Conservation (phyloP, 2,888 invertebrate species). For the Nebria salina region DNA sequence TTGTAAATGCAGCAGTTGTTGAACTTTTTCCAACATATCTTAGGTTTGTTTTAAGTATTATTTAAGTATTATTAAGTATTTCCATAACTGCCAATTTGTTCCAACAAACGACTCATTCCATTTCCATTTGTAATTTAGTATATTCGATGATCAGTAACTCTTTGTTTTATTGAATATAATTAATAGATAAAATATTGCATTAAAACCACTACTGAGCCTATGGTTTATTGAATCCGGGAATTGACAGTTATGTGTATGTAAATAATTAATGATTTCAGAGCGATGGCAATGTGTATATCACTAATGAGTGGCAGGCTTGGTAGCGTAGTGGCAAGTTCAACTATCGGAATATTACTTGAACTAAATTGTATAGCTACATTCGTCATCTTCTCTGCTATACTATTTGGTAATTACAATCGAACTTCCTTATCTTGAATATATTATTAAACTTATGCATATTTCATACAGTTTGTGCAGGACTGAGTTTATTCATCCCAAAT, state of each 20-base stretch:
- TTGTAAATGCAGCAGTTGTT: slow-evolving; percentile 54
- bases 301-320: slow-evolving; percentile 39
- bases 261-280: slow-evolving; percentile 28
- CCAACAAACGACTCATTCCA: no score
- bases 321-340: slow-evolving; percentile 36
- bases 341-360: slow-evolving; percentile 37
- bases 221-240: no score
- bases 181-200: no score
- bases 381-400: slow-evolving; percentile 21
- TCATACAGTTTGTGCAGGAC: slow-evolving; percentile 31
- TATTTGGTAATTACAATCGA: slow-evolving; percentile 31
- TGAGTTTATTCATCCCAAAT: slow-evolving; percentile 36
- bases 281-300: slow-evolving; percentile 37
- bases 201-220: no score
- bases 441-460: neutral
- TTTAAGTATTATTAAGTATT: no score
- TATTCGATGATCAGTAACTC: no score
- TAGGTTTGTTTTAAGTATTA: slow-evolving; percentile 17
- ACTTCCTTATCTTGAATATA: neutral
- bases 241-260: neutral
- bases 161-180: no score
- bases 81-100: no score
- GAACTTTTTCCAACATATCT: slow-evolving; percentile 44
- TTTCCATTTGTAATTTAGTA: no score
- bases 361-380: slow-evolving; percentile 34